Base-by-base conservation (phyloP, 2,797 vertebrate species). In the Coluber constrictor region DNA sequence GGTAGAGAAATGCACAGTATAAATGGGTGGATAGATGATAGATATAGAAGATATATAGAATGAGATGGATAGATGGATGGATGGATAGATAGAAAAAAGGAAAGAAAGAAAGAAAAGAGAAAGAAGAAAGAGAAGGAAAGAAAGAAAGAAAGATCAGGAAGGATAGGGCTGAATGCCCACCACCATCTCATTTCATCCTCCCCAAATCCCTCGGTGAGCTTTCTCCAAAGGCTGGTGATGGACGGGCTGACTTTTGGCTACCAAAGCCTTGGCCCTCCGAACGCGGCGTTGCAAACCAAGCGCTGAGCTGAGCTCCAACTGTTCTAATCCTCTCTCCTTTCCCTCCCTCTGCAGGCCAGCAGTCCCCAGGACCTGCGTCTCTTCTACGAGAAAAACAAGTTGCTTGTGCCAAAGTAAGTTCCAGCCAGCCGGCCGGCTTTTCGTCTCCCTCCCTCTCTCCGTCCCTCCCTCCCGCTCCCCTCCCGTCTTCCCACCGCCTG, bases 351-450 rank as follows among this genome's bases (percentile, higher is more conserved):
- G 4, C 93, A 99, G 99, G 99, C 99, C 94, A 99, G 98, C 97
- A 99, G 98, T 91, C 99, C 99, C 0, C 99, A 99, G 95, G 99
- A 99, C 95, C 98, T 99, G 18, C 98, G 99, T 37, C 98, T 99
- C 91, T 99, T 98, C 97, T 99, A 99, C 16, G 99, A 99, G 98
- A 99, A 98, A 97, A 99, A 99, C 97, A 98, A 98, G 97, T 99
- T 97, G 86, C 98, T 99, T 94, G 97, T 98, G 94, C 99, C 99
- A 70, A 98, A 98, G 99, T 99, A 96, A 98, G 99, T 90, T 95
- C 86, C 93, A 60, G 86, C 93, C 93, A 51, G 92, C 66, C 3
- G 93, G 88, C 1, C 25, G 9, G 0, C 23, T 11, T 79, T 18
- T 20, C 11, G 13, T 93, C 93, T 25, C 60, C 13, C 92, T 2